Evolutionary conservation across 2,797 vertebrate genomes (phyloP), one percentile per base, ranked within the genome.

Genomic region (Neopelma chrysocephalum): DNA sequence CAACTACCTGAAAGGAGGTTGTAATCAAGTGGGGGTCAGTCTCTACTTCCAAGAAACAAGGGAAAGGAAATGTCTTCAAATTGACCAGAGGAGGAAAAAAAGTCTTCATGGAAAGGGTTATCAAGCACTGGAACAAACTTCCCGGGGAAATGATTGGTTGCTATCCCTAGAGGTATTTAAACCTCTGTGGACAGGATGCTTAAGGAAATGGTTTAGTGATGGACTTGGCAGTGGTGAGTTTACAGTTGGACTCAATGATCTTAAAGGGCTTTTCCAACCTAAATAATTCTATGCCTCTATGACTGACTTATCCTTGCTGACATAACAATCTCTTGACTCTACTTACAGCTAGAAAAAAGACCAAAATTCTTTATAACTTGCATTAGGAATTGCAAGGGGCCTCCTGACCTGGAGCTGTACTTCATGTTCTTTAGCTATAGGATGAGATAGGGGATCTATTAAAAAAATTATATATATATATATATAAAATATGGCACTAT

Each of bases 41-140:
- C 31, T 2, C 1, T 23, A 23, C 31, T 65, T 8, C 18, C n/a
- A 71, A 31, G 29, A 19, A 32, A 54, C 31, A 70, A 42, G 4
- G 14, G n/a, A 72, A 53, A 36, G 19, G 12, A 72, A 72, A 54
- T 21, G 2, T 10, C 19, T 54, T 79, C 19, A 68, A 54, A 27
- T 29, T n/a, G 22, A 32, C 11, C 26, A 36, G 6, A 10, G 22
- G 6, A 57, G 29, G 15, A 38, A 65, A 54, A 64, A 60, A 27
- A 15, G 11, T 70, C 5, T 71, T 81, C 8, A 15, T 0, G 0
- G 10, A 14, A 66, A 45, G 11, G 6, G 32, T 34, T 47, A 54
- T 16, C 16, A 72, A 32, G 22, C 9, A 17, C 7, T 51, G 43
- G 5, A 78, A 32, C 16, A 56, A 6, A 19, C n/a, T 42, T n/a